phyloP scores from a whole-genome alignment of 1,140 invertebrate genomes.

The Cephus cinctus region DNA sequence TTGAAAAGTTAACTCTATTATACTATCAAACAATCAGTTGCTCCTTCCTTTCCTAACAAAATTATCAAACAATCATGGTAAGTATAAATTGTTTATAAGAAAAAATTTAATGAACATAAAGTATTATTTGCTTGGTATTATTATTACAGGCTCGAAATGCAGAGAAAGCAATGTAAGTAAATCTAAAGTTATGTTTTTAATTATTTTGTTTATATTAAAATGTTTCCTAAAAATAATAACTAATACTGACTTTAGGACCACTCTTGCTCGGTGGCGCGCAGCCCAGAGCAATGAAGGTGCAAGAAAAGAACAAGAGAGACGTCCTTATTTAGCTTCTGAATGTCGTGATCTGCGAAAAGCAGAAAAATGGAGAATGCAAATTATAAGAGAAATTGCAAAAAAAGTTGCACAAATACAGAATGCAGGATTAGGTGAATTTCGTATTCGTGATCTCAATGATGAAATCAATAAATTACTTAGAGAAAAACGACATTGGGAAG shows the following conservation, averaged over 20 bases:
- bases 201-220: slow-evolving; percentile 10
- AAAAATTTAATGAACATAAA: too few species aligned
- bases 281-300: slow-evolving; percentile 86
- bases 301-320: slow-evolving; percentile 72
- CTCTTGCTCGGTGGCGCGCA: slow-evolving; percentile 90
- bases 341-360: slow-evolving; percentile 87
- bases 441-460: slow-evolving; percentile 97
- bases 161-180: slow-evolving; percentile 81
- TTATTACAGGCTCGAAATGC: slow-evolving; percentile 73
- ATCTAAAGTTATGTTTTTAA: slow-evolving; percentile 5
- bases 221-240: slow-evolving; percentile 1
- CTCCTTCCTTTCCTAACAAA: too few species aligned
- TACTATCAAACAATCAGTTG: too few species aligned
- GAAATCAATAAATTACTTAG: slow-evolving; percentile 98
- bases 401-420: slow-evolving; percentile 99
- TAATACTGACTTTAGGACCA: slow-evolving; percentile 71
- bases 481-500: slow-evolving; percentile 97
- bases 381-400: slow-evolving; percentile 94
- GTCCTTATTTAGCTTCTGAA: slow-evolving; percentile 92
- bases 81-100: too few species aligned
- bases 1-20: too few species aligned
- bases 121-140: too few species aligned
- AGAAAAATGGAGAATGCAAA: slow-evolving; percentile 94
- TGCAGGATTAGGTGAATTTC: slow-evolving; percentile 97
- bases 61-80: too few species aligned